Percentiles rank a stretch among this genome's conserved stretches.
These are phyloP conservation scores for Charadrius vociferus DNA, from an alignment of 2,113 vertebrate species.

Conservation along the genomic window DNA sequence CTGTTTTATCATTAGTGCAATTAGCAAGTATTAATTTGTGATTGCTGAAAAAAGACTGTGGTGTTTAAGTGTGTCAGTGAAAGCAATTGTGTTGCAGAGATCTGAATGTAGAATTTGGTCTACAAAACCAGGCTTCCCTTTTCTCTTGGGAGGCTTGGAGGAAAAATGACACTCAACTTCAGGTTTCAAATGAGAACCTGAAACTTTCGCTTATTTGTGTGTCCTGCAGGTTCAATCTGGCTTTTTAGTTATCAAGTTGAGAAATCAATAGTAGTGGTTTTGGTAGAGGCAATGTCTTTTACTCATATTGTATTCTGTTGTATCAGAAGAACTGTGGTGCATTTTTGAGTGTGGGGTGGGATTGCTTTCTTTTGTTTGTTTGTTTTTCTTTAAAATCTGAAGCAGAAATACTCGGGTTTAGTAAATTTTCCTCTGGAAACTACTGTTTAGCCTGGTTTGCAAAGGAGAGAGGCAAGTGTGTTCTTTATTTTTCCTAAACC, in stretches of 20 bases:
- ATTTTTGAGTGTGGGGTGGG: not conserved
- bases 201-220: not conserved
- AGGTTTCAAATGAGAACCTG: not conserved
- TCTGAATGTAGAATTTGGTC: not conserved
- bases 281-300: not conserved
- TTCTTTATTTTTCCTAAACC: not conserved
- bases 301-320: not conserved
- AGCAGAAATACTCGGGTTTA: not conserved
- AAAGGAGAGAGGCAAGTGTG: not conserved
- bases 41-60: not conserved
- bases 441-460: not conserved
- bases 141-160: not conserved
- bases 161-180: accelerated
- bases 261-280: accelerated
- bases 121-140: not conserved
- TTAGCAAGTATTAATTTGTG: not conserved
- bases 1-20: not conserved
- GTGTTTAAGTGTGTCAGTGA: not conserved
- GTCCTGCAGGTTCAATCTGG: not conserved
- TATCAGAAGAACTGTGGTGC: not conserved
- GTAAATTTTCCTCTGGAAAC: not conserved
- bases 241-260: not conserved
- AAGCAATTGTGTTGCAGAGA: not conserved
- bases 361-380: not conserved
- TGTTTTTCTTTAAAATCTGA: not conserved